A percentile compares a stretch with the other conserved stretches of the same genome.
Evolutionary conservation across 1,140 invertebrate species (phyloP).

Genomic region (Eriocheir sinensis): DNA sequence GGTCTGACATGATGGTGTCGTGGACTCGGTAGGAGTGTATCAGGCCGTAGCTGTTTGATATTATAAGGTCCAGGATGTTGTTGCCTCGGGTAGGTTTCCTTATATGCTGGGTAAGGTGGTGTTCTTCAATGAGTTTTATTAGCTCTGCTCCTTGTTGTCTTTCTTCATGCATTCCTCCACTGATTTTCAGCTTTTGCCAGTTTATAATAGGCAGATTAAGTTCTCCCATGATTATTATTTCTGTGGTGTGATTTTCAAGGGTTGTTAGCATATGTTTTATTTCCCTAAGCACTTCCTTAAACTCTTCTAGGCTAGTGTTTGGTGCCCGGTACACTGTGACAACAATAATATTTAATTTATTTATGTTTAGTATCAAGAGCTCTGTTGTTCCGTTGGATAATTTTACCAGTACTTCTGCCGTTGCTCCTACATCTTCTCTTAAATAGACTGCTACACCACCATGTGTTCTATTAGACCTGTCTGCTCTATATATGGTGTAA

Average conservation of each 20-base stretch:
- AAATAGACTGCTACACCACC: conserved; percentile 41
- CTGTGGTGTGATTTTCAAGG: not conserved
- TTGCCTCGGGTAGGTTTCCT: conserved; percentile 27
- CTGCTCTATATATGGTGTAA: conserved; percentile 46
- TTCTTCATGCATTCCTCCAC: not conserved
- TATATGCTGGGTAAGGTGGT: not conserved
- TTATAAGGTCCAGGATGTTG: conserved; percentile 43
- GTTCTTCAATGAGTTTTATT: not conserved
- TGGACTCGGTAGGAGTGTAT: too few relatives aligned
- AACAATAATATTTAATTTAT: not conserved
- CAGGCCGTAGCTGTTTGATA: not conserved
- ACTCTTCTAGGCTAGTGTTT: not conserved
- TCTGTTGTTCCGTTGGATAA: conserved; percentile 36
- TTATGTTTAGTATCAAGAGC: not conserved
- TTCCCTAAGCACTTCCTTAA: not conserved
- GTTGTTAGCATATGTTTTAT: not conserved
- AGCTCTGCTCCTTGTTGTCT: not conserved
- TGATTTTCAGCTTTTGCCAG: not conserved
- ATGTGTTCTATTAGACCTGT: conserved; percentile 39
- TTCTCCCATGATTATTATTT: too few relatives aligned
- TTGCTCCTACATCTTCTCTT: conserved; percentile 37
- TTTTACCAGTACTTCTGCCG: not conserved
- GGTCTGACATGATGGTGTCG: conserved; percentile 39
- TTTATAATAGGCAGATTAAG: too few relatives aligned
- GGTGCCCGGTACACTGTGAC: too few relatives aligned